phyloP scores from a whole-genome alignment of 2,113 vertebrate species.

The Dicerorhinus sumatrensis region DNA sequence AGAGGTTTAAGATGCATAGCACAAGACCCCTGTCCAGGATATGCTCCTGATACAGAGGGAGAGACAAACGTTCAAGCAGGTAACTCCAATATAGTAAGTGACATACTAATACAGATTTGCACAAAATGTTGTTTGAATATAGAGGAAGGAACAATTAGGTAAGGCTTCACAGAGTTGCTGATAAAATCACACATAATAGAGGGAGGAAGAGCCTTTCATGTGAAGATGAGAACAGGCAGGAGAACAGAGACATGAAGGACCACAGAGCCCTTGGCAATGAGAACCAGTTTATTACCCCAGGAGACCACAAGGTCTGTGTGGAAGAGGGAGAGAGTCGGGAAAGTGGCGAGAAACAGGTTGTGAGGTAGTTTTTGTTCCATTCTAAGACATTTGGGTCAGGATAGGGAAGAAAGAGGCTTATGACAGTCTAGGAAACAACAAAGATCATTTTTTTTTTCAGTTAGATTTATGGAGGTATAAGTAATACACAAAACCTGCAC shows the following conservation, averaged over 20 bases:
- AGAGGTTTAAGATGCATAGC: neutral
- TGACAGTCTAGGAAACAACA: neutral
- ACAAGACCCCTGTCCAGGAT: neutral
- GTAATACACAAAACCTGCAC: neutral
- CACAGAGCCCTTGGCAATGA: no score
- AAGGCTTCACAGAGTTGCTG: neutral
- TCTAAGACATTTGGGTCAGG: neutral
- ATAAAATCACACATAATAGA: neutral
- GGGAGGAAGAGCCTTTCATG: neutral
- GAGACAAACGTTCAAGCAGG: neutral
- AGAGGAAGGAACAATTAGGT: neutral
- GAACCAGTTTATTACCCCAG: neutral
- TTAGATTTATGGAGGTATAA: neutral
- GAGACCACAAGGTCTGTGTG: accelerated
- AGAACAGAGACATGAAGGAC: neutral
- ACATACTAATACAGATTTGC: neutral
- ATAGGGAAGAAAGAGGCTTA: neutral
- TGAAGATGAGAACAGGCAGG: neutral
- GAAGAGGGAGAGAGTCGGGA: neutral
- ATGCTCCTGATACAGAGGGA: neutral
- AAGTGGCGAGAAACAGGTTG: neutral
- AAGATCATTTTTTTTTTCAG: neutral
- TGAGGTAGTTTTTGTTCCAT: neutral
- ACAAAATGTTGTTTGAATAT: neutral
- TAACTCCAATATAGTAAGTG: neutral